Evolutionary conservation across 2,797 vertebrate species (phyloP).

Genomic region (Protonibea diacanthus): DNA sequence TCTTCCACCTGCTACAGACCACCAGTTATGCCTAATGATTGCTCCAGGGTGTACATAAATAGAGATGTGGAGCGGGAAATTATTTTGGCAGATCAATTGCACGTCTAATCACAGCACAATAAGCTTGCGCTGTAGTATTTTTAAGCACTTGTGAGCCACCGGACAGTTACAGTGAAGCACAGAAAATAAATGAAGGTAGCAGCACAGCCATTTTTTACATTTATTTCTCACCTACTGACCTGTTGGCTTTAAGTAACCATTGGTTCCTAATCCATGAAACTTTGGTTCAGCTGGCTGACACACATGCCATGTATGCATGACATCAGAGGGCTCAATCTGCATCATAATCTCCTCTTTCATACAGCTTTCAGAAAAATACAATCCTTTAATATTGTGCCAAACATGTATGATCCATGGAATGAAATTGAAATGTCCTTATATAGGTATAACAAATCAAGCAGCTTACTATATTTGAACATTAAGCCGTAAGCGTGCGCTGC

Average conservation of each 20-base stretch:
- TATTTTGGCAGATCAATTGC: slow-evolving; percentile 48
- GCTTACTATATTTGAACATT: slow-evolving; percentile 26
- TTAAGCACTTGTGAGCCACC: slow-evolving; percentile 16
- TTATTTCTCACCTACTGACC: slow-evolving; percentile 45
- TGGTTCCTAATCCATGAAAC: slow-evolving; percentile 36
- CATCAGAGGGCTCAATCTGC: slow-evolving; percentile 52
- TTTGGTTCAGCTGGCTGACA: slow-evolving; percentile 37
- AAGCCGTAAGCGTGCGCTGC: neutral
- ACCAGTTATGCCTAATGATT: slow-evolving; percentile 40
- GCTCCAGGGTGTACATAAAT: slow-evolving; percentile 52
- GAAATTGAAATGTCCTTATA: slow-evolving; percentile 43
- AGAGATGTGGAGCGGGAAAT: slow-evolving; percentile 47
- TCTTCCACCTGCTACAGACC: slow-evolving; percentile 52
- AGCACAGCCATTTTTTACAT: neutral
- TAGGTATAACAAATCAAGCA: slow-evolving; percentile 11
- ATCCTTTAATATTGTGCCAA: slow-evolving; percentile 43
- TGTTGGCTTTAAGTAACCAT: slow-evolving; percentile 18
- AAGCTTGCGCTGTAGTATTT: slow-evolving; percentile 27
- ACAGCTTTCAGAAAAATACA: slow-evolving; percentile 28
- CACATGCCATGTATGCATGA: slow-evolving; percentile 30
- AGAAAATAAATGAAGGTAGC: neutral
- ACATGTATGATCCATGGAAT: slow-evolving; percentile 34
- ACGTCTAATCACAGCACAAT: slow-evolving; percentile 25
- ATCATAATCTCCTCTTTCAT: slow-evolving; percentile 50
- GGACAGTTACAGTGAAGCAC: neutral